Base-by-base conservation (phyloP, 2,888 invertebrate genomes). In the Drosophila macrospina region DNA sequence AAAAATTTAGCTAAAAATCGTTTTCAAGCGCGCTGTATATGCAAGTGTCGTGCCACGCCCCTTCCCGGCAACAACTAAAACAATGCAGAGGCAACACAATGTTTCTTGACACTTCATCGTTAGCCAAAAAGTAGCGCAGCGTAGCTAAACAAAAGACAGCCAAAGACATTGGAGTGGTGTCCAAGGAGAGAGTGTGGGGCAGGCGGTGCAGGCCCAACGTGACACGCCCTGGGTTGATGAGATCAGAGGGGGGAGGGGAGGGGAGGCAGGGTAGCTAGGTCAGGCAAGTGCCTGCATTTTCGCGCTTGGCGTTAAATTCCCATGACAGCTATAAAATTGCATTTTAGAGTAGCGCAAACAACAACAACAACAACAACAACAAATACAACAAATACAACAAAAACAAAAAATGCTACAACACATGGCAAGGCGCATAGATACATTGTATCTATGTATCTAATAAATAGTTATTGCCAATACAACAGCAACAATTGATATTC, bases 321-420 rank as follows among this genome's bases (percentile, higher is more conserved):
- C 91, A 70, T 90, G 91, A 91, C 91, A 90, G 90, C 89, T 87
- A 90, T 91, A 91, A 91, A 91, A 90, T 90, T 91, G 91, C 90
- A 90, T 89, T 91, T 90, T 86, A 84, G 80, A 90, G 89, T 74
- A 88, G 86, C 69, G 45, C 51, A 63, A 26, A 50, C 74, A 59
- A 64, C 48, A 61, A 52, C 28, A 45, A 56, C 52, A 45, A 45
- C 41, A 48, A 64, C 37, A 62, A 52, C 34, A 62, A 16, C 24
- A 26, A 28, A 13, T n/a, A 45, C 13, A 24, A 30, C 8, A 61
- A n/a, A 4, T 3, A 26, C 6, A 45, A 10, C 30, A 60, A 62
- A 37, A 37, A 41, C 24, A 65, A 71, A 8, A 57, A 57, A n/a
- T 20, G 20, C 42, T 41, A 15, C 65, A 55, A 63, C 54, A 67